phyloP scores from a whole-genome alignment of 2,113 vertebrate species.

The Phoenicopterus ruber region DNA sequence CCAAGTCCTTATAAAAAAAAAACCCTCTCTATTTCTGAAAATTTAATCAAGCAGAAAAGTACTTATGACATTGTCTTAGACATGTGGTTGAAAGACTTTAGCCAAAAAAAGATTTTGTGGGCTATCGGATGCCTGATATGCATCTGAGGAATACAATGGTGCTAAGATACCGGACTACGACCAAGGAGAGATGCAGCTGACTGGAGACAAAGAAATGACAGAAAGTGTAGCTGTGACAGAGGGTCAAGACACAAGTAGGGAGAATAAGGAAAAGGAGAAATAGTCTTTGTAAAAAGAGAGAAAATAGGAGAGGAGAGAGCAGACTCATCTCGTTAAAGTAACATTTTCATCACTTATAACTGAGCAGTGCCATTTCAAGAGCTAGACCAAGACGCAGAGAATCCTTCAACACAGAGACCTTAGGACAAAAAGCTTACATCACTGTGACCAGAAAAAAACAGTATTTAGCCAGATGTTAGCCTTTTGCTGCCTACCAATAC shows the following conservation, averaged over 20 bases:
- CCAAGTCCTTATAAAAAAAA: neutral
- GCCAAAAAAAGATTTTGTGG: neutral
- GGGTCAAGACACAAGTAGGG: neutral
- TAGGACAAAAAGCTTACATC: neutral
- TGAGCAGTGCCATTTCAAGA: neutral
- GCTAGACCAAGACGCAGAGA: neutral
- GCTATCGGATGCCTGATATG: neutral
- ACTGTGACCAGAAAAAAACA: neutral
- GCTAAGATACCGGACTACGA: neutral
- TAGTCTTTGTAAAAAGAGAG: neutral
- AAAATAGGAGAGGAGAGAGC: neutral
- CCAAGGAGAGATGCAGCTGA: neutral
- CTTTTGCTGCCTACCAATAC: neutral
- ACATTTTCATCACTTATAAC: neutral
- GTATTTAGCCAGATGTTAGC: neutral
- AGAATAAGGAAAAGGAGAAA: neutral
- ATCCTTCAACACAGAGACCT: neutral
- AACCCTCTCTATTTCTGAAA: neutral
- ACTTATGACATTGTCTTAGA: neutral
- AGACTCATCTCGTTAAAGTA: neutral
- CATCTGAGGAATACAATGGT: neutral
- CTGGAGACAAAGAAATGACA: neutral
- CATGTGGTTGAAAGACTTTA: neutral
- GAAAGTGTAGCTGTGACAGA: neutral
- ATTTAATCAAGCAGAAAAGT: neutral